Evolutionary conservation across 2,113 vertebrate genomes (phyloP).

Genomic region (Strigops habroptila): DNA sequence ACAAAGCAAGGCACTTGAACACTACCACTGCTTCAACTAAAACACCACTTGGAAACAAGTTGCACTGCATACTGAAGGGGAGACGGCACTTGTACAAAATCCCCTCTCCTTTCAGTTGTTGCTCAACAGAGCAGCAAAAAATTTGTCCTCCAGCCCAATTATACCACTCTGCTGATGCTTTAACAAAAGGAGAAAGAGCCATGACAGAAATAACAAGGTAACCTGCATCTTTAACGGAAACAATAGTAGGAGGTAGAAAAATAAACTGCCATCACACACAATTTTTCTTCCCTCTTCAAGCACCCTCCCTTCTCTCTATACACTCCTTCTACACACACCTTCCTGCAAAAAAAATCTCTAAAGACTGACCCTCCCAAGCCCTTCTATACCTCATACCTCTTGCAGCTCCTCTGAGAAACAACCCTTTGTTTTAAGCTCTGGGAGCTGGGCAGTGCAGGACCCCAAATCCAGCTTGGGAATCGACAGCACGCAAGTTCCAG

Average conservation of each 20-base stretch:
- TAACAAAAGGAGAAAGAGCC: constrained; percentile 22
- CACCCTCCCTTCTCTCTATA: background rate
- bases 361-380: background rate
- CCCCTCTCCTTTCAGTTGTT: background rate
- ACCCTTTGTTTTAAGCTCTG: background rate
- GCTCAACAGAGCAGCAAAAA: constrained; percentile 20
- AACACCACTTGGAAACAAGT: constrained; percentile 24
- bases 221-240: constrained; percentile 1
- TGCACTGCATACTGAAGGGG: constrained; percentile 8
- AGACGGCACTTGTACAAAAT: constrained; percentile 35
- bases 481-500: background rate
- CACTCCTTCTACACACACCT: background rate
- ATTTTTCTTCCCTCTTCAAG: background rate
- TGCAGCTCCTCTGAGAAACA: background rate
- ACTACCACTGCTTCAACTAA: background rate
- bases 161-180: constrained; percentile 16
- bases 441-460: background rate
- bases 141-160: constrained; percentile 12
- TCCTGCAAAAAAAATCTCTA: background rate
- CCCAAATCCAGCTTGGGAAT: background rate
- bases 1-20: constrained; percentile 36
- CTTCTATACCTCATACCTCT: background rate
- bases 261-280: background rate
- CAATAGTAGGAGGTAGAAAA: background rate
- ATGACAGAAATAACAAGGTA: constrained; percentile 24